Evolutionary conservation across 1,140 invertebrate genomes (phyloP).

Genomic region (Megalonaias nervosa): DNA sequence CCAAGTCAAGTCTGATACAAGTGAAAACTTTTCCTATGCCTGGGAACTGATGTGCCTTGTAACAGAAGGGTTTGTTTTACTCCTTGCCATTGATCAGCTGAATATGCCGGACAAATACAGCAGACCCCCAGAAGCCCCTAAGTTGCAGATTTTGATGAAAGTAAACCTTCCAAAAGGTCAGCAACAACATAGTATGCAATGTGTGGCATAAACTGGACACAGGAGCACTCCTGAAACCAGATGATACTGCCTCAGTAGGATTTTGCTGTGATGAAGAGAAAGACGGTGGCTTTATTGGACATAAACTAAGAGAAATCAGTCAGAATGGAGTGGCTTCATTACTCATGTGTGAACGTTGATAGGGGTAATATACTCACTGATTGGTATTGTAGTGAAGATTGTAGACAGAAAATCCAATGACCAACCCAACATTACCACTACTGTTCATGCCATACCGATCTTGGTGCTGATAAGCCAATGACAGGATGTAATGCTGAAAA

Average conservation of each 20-base stretch:
- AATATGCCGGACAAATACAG: neutral
- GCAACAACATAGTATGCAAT: slow-evolving; percentile 13
- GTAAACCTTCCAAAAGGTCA: no score
- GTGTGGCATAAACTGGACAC: slow-evolving; percentile 1
- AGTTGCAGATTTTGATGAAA: no score
- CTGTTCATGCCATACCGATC: slow-evolving; percentile 32
- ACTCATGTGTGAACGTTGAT: no score
- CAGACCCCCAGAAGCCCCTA: neutral
- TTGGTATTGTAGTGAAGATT: no score
- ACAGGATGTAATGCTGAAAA: slow-evolving; percentile 18
- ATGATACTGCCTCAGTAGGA: slow-evolving; percentile 2
- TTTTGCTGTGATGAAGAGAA: no score
- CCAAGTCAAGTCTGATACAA: slow-evolving; percentile 22
- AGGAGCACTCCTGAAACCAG: slow-evolving; percentile 20
- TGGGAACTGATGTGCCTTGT: no score
- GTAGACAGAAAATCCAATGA: no score
- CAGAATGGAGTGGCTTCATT: no score
- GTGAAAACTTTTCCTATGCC: slow-evolving; percentile 27
- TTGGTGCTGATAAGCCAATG: no score
- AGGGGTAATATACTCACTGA: no score
- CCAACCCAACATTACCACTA: no score
- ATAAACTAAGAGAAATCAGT: slow-evolving; percentile 30
- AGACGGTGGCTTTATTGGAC: neutral
- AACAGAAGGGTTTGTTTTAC: neutral
- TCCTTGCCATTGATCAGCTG: neutral